Conservation (phyloP, 1,140 invertebrate species). For the Oscheius sp. region DNA sequence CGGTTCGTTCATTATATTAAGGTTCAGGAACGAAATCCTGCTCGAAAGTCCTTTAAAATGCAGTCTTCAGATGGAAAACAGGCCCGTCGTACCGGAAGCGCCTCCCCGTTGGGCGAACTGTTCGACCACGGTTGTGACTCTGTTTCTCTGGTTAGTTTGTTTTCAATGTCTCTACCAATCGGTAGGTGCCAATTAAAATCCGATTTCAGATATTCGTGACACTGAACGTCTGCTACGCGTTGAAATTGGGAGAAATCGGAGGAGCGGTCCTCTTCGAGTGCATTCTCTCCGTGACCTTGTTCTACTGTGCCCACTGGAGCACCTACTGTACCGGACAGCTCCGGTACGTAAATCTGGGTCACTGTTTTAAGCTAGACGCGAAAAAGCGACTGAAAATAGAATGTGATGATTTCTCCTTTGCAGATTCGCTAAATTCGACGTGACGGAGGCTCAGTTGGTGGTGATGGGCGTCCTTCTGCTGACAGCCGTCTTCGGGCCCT, state of each 20-base stretch:
- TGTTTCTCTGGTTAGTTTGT: constrained; percentile 61
- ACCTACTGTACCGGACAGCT: constrained; percentile 90
- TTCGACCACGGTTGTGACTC: constrained; percentile 98
- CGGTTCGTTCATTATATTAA: background rate
- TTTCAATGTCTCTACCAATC: constrained; percentile 59
- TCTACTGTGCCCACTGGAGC: constrained; percentile 99
- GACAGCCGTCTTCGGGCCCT: constrained; percentile 79
- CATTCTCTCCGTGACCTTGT: constrained; percentile 88
- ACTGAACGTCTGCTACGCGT: constrained; percentile 81
- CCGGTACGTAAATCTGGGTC: constrained; percentile 76
- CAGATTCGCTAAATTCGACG: constrained; percentile 72
- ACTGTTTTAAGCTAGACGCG: too few relatives aligned
- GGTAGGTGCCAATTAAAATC: too few relatives aligned
- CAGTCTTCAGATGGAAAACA: constrained; percentile 65
- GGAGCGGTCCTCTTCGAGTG: constrained; percentile 85
- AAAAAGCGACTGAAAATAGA: constrained; percentile 20
- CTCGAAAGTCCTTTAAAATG: too few relatives aligned
- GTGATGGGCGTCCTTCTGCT: constrained; percentile 84
- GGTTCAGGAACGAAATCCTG: too few relatives aligned
- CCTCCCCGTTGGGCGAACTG: constrained; percentile 87
- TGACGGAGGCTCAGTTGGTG: constrained; percentile 92
- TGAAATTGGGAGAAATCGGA: constrained; percentile 75
- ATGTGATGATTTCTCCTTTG: background rate
- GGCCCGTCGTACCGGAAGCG: constrained; percentile 83
- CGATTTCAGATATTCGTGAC: constrained; percentile 83